phyloP scores from a whole-genome alignment of 2,797 vertebrate species.

The Peromyscus attwateri region DNA sequence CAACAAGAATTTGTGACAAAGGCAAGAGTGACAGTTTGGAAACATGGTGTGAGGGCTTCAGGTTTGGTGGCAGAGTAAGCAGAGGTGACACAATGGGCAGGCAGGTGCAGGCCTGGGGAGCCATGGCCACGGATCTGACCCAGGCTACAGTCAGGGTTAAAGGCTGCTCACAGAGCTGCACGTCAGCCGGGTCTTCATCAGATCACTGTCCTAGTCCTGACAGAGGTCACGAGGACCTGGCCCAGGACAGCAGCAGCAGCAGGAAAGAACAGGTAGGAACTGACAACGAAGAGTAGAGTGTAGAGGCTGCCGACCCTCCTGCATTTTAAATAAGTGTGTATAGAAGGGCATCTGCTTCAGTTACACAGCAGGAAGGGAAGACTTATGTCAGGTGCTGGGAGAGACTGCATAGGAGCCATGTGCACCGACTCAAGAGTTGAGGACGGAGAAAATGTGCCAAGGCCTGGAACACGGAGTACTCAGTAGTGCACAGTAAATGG shows the following conservation, averaged over 20 bases:
- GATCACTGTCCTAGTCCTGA: not conserved
- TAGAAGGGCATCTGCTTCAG: not conserved
- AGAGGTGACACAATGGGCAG: slow-evolving; percentile 22
- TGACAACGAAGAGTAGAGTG: not conserved
- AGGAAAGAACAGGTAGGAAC: not conserved
- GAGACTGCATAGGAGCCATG: not conserved
- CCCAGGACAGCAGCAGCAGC: not conserved
- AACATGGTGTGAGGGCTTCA: slow-evolving; percentile 1
- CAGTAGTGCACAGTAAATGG: not conserved
- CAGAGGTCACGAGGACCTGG: not conserved
- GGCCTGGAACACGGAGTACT: not conserved
- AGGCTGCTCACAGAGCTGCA: slow-evolving; percentile 5
- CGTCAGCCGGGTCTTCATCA: not conserved
- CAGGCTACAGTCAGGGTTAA: not conserved
- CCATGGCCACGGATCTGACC: not conserved
- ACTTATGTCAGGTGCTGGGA: not conserved
- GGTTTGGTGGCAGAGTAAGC: not conserved
- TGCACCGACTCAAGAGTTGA: not conserved
- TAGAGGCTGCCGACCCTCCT: not conserved
- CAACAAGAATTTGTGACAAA: not conserved
- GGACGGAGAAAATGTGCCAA: not conserved
- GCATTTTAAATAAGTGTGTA: not conserved
- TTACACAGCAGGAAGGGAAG: not conserved
- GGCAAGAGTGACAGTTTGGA: slow-evolving; percentile 14
- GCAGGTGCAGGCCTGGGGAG: not conserved